A percentile compares a stretch with the other conserved stretches of the same genome.
These are phyloP conservation scores for Corvus hawaiiensis DNA, from an alignment of 2,113 vertebrate species.

Conservation along the genomic window DNA sequence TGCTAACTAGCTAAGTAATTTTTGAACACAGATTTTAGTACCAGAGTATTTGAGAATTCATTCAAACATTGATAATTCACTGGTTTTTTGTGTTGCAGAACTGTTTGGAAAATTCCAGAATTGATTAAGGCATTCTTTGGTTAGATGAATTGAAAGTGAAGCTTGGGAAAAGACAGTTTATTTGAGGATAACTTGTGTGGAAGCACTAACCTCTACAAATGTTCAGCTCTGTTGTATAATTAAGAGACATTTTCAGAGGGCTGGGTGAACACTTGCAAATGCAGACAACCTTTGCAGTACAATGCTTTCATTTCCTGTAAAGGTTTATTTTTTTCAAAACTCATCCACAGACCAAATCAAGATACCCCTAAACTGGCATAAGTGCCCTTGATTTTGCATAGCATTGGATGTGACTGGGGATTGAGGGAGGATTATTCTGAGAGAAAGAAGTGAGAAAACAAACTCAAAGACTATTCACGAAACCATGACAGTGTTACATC, in stretches of 20 bases:
- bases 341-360: background rate
- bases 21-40: background rate
- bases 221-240: background rate
- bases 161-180: background rate
- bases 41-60: background rate
- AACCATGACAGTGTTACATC: background rate
- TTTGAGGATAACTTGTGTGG: background rate
- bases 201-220: background rate
- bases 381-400: background rate
- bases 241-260: background rate
- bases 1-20: background rate
- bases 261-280: background rate
- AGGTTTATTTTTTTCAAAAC: background rate
- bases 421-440: background rate
- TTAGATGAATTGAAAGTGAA: background rate
- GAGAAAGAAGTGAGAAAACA: background rate
- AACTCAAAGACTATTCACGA: background rate
- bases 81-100: background rate
- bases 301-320: background rate
- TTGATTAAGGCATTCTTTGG: background rate
- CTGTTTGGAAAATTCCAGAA: background rate
- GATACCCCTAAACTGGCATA: background rate
- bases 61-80: background rate
- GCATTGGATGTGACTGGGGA: background rate
- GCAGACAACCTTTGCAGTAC: background rate